Percentiles rank a stretch among this genome's conserved stretches.
phyloP scores from a whole-genome alignment of 2,888 invertebrate genomes.

The Drosophila paracracens region DNA sequence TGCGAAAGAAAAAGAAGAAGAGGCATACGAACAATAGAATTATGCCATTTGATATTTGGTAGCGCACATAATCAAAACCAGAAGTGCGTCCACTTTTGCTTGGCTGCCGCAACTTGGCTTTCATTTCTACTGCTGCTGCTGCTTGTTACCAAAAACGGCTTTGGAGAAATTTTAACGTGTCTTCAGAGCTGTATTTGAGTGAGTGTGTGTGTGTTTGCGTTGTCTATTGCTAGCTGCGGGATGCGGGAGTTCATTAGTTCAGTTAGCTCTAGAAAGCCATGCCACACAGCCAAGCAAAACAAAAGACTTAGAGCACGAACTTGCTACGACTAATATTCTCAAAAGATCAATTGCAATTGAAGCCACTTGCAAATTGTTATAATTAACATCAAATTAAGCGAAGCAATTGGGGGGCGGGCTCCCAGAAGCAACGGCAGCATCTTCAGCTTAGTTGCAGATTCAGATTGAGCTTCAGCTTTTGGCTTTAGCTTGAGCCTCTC shows the following conservation, averaged over 20 bases:
- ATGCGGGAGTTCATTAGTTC: slow-evolving; percentile 70
- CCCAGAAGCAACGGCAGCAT: slow-evolving; percentile 29
- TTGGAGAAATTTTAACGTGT: slow-evolving; percentile 71
- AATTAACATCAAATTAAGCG: slow-evolving; percentile 66
- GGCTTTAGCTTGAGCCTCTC: slow-evolving; percentile 20
- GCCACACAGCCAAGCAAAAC: slow-evolving; percentile 31
- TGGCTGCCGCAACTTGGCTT: slow-evolving; percentile 59
- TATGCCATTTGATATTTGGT: slow-evolving; percentile 71
- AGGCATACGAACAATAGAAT: slow-evolving; percentile 70
- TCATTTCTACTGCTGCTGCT: slow-evolving; percentile 69
- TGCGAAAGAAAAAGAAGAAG: slow-evolving; percentile 19
- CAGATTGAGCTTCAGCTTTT: slow-evolving; percentile 10
- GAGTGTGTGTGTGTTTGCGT: slow-evolving; percentile 20
- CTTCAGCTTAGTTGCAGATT: slow-evolving; percentile 4
- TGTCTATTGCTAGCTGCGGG: slow-evolving; percentile 55
- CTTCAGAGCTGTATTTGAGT: slow-evolving; percentile 14
- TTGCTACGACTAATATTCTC: slow-evolving; percentile 48
- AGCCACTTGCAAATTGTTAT: slow-evolving; percentile 66
- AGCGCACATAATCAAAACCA: slow-evolving; percentile 63
- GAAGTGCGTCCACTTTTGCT: slow-evolving; percentile 68
- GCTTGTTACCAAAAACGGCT: slow-evolving; percentile 74
- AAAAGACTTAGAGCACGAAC: slow-evolving; percentile 70
- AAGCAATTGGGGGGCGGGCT: slow-evolving; percentile 44
- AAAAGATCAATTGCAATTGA: slow-evolving; percentile 54
- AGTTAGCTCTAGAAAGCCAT: slow-evolving; percentile 60